Base-by-base conservation (phyloP, 2,888 invertebrate species). In the Platycheirus albimanus region DNA sequence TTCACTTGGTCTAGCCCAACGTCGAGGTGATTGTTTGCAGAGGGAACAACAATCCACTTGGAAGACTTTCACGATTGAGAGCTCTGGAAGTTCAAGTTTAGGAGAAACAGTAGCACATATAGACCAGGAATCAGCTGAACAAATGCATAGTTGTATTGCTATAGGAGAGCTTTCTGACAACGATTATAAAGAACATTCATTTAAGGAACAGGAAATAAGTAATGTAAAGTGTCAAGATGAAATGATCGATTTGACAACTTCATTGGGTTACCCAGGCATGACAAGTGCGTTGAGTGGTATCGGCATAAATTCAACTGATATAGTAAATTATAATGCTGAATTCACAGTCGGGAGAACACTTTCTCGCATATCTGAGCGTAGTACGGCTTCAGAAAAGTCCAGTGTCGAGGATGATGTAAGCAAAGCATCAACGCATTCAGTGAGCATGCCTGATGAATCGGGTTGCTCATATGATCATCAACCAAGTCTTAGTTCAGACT, bases 351-450 rank as follows among this genome's bases (percentile, higher is more conserved):
- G 94, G 0, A 93, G 97, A 47, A 97, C 97, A 0, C 92, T 97
- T 28, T 96, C 96, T 0, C 92, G 97, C 83, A 97, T 97, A 88
- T 97, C 96, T 0, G 97, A 97, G 90, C 93, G 96, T 47, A 97
- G 96, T 85, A 97, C 97, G 8, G 96, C 96, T 10, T 96, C 96
- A 0, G 96, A 96, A 89, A 96, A 96, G 89, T 95, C 96, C 2
- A 96, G 96, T 87, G 94, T 96, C 80, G 94, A 96, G 87, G 96
- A 96, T 89, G 96, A 96, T 91, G 95, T 96, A 0, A 96, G 96
- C 30, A 96, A 96, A 90, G 96, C 95, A 3, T 96, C 96, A 81
- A 96, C 96, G 1, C 94, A 96, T 80, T 96, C 96, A 2, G 95
- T 96, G 72, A 96, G 96, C 89, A 93, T 96, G 85, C 96, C 96